phyloP scores from a whole-genome alignment of 2,888 invertebrate species.

The Sialis lutaria region DNA sequence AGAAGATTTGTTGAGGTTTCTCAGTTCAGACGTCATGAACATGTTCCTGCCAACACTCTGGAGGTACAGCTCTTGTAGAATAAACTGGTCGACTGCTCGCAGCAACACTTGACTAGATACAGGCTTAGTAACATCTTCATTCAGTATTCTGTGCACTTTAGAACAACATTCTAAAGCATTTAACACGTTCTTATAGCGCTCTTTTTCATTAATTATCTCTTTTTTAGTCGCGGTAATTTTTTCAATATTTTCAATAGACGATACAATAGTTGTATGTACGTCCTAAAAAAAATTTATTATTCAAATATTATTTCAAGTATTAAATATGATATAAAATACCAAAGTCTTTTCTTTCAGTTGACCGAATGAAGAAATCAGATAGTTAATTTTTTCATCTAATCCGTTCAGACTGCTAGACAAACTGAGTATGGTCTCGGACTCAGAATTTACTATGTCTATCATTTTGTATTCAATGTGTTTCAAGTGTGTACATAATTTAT shows the following conservation, averaged over 20 bases:
- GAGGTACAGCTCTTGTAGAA: constrained; percentile 4
- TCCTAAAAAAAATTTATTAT: neutral
- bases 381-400: constrained; percentile 70
- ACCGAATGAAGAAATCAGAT: constrained; percentile 62
- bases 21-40: neutral
- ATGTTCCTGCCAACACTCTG: neutral
- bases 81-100: constrained; percentile 5
- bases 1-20: neutral
- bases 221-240: constrained; percentile 3
- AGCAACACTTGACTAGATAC: constrained; percentile 2
- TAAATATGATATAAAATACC: constrained; percentile 25
- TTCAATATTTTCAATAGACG: neutral
- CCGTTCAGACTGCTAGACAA: constrained; percentile 89
- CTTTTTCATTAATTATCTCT: constrained; percentile 3
- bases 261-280: neutral
- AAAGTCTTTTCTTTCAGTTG: constrained; percentile 70
- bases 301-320: too few species aligned
- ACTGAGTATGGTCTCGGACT: constrained; percentile 96
- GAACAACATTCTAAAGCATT: constrained; percentile 3
- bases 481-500: constrained; percentile 78
- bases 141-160: constrained; percentile 3
- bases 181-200: constrained; percentile 1
- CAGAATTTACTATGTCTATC: constrained; percentile 94
- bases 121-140: neutral
- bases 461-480: constrained; percentile 83